Evolutionary conservation across 2,113 vertebrate genomes (phyloP).

Genomic region (Erythrocercus mccallii): DNA sequence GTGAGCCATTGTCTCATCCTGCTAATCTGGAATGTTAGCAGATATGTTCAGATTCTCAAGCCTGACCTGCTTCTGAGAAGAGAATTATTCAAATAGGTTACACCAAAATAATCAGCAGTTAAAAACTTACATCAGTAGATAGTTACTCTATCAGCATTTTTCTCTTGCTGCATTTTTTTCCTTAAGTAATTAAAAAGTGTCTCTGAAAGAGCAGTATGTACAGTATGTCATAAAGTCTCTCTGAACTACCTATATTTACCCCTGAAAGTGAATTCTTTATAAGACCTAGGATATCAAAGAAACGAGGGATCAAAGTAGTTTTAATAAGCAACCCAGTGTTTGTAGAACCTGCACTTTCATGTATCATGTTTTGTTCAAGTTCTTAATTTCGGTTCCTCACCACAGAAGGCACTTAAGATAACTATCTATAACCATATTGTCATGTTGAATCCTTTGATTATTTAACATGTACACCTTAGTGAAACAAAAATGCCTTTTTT

Average conservation of each 20-base stretch:
- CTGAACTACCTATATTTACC: slow-evolving; percentile 99
- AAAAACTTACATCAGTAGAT: not conserved
- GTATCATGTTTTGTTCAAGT: slow-evolving; percentile 84
- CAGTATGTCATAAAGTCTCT: slow-evolving; percentile 92
- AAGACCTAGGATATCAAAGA: slow-evolving; percentile 98
- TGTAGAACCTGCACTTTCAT: slow-evolving; percentile 90
- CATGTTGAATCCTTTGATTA: slow-evolving; percentile 91
- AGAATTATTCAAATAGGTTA: slow-evolving; percentile 10
- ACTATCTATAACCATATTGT: slow-evolving; percentile 90
- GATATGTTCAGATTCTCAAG: not conserved
- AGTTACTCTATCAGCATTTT: slow-evolving; percentile 66
- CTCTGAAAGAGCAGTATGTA: slow-evolving; percentile 84
- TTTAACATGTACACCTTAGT: slow-evolving; percentile 85
- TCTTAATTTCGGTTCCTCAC: slow-evolving; percentile 83
- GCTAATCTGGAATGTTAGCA: not conserved
- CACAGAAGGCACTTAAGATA: slow-evolving; percentile 88
- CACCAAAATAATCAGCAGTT: slow-evolving; percentile 54
- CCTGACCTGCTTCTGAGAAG: slow-evolving; percentile 2
- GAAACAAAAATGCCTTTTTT: slow-evolving; percentile 74
- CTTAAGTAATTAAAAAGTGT: slow-evolving; percentile 94
- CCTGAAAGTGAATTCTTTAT: slow-evolving; percentile 99
- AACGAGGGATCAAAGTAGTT: slow-evolving; percentile 93
- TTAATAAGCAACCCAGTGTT: slow-evolving; percentile 99
- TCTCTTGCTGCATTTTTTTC: slow-evolving; percentile 67
- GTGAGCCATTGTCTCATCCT: not conserved